phyloP scores from a whole-genome alignment of 1,140 invertebrate genomes.

The Cydia amplana region DNA sequence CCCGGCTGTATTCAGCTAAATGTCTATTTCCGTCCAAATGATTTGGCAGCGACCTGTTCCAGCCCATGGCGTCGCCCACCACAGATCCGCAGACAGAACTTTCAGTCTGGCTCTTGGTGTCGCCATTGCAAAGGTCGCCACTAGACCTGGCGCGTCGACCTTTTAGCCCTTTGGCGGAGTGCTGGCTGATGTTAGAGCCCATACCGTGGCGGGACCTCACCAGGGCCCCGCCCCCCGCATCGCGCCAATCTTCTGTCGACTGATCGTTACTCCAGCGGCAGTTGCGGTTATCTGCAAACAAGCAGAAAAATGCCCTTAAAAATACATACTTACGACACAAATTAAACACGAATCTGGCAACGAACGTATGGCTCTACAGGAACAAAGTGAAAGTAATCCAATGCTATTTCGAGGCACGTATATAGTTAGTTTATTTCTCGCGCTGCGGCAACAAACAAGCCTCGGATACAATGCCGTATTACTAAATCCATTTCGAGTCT shows the following conservation, averaged over 20 bases:
- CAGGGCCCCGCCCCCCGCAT: constrained; percentile 69
- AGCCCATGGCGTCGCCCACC: constrained; percentile 72
- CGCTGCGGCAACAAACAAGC: neutral
- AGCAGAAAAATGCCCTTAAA: neutral
- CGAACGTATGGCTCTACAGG: neutral
- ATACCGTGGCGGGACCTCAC: constrained; percentile 79
- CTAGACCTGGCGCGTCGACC: constrained; percentile 86
- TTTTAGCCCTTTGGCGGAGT: constrained; percentile 83
- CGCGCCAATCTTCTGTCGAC: constrained; percentile 50
- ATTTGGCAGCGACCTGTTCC: constrained; percentile 84
- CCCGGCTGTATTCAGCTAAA: constrained; percentile 79
- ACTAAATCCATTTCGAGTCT: constrained; percentile 1
- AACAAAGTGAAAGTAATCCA: constrained; percentile 1
- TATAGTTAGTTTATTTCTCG: constrained; percentile 10
- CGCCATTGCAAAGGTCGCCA: constrained; percentile 85
- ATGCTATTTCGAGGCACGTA: neutral
- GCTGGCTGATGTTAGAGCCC: constrained; percentile 87
- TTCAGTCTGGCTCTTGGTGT: constrained; percentile 86
- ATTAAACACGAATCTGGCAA: neutral
- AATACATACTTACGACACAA: neutral
- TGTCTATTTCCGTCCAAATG: constrained; percentile 84
- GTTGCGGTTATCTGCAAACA: constrained; percentile 54
- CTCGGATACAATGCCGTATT: constrained; percentile 7
- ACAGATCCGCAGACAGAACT: constrained; percentile 77
- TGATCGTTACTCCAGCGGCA: constrained; percentile 47